Evolutionary conservation across 2,797 vertebrate genomes (phyloP), one percentile per base, ranked within the genome.

Genomic region (Todus mexicanus): DNA sequence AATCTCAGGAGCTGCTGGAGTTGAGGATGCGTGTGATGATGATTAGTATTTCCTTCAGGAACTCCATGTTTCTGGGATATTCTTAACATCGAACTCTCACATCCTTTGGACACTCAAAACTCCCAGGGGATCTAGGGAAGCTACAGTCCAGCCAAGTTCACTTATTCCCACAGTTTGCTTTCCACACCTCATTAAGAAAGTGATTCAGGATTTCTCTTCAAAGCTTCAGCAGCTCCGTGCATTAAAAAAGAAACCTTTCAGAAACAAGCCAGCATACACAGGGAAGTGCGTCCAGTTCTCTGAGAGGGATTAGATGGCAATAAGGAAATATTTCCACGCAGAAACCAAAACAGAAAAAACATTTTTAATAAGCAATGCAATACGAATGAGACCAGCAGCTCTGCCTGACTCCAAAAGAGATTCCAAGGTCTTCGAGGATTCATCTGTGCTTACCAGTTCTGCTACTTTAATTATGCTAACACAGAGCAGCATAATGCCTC

Each of bases 111-210:
- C 86, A 89, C 38, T 82, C 65, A 61, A 61, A 90, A 65, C 23
- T 95, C 93, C 59, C 84, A n/a, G 48, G 65, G 38, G 89, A 86
- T 25, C 25, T 66, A 72, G 79, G 27, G 50, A 95, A 94, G 75
- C 51, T 92, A 83, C 45, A 90, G 29, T 84, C 80, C 84, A 74
- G 91, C 88, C 86, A 96, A 94, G 61, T 76, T 57, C 78, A 65
- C 78, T 87, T 69, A 69, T 96, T 96, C 93, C 94, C 90, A 93
- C 93, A 92, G 86, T 77, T 87, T 0, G 4, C 72, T 95, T 96
- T 94, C 92, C 84, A 90, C 88, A 96, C 72, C 82, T 95, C 93
- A 92, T 94, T 94, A 72, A 94, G 84, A 65, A 79, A 91, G 84
- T n/a, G 75, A 94, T 74, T 45, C 75, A 93, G 78, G 50, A 74